Percentiles rank a stretch among this genome's conserved stretches.
Conservation (phyloP, 2,888 invertebrate species). For the Drosophila yooni region DNA sequence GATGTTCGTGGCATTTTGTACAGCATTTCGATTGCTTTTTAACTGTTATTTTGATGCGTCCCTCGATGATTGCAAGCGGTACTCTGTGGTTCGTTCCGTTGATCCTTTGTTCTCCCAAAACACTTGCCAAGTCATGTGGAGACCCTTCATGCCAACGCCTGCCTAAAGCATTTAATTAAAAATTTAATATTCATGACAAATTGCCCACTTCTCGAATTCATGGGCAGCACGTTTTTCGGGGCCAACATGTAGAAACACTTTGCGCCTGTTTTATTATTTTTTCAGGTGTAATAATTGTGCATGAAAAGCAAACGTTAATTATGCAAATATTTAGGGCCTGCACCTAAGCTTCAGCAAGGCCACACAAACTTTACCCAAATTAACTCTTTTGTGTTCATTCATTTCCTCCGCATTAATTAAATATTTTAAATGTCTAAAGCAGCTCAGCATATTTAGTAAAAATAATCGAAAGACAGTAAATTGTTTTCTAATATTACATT, state of each 20-base stretch:
- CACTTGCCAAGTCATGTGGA: conserved; percentile 60
- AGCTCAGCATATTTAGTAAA: background rate
- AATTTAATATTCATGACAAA: conserved; percentile 58
- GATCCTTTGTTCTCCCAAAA: conserved; percentile 28
- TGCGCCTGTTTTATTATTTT: conserved; percentile 8
- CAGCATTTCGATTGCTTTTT: conserved; percentile 68
- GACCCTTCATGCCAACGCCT: conserved; percentile 22
- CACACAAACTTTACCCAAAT: background rate
- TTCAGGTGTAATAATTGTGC: conserved; percentile 13
- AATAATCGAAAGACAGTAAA: background rate
- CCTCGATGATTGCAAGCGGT: conserved; percentile 26
- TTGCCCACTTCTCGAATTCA: conserved; percentile 15
- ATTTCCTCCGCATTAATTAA: background rate
- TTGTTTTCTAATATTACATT: background rate
- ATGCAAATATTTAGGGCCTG: conserved; percentile 1
- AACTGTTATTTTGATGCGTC: conserved; percentile 51
- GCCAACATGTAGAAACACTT: conserved; percentile 28
- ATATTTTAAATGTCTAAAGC: background rate
- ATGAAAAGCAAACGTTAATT: conserved; percentile 1
- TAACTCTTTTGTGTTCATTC: background rate
- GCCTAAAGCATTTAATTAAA: conserved; percentile 65
- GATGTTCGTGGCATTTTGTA: conserved; percentile 34
- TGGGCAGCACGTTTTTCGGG: conserved; percentile 28
- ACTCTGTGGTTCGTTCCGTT: conserved; percentile 3
- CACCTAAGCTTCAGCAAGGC: background rate